Base-by-base conservation (phyloP, 2,113 vertebrate species). In the Cinclus cinclus region DNA sequence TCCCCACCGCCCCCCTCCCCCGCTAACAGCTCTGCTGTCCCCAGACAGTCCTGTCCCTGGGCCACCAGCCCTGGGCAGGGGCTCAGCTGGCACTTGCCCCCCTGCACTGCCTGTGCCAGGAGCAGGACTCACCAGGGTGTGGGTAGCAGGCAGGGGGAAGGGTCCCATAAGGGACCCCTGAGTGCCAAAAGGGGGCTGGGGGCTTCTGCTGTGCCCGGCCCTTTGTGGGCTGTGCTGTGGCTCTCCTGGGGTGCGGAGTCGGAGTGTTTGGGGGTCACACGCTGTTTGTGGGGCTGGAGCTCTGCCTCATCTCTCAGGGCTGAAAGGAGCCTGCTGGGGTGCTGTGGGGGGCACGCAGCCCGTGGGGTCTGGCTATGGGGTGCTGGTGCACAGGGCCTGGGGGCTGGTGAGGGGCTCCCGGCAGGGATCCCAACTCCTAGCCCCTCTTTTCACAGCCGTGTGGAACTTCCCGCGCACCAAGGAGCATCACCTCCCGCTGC, bases 401-500 rank as follows among this genome's bases (percentile, higher is more conserved):
- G 6, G 31, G 31, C 33, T 64, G 59, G 11, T 25, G 20, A 8
- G 68, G 63, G 39, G 31, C 8, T 49, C 35, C 1, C 1, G 41
- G 46, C 9, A 62, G 56, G 31, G 46, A 35, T 6, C 47, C 62
- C 31, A 8, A 2, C 52, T n/a, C 52, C 19, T 5, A 1, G 39
- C 27, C 35, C 10, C 21, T 85, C 39, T 86, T 39, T 41, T 79
- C 7, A 0, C 92, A 97, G 97, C 94, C 0, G 79, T 97, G 84
- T 97, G 95, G 95, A 97, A 97, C 94, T 97, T 97, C 68, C 56
- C 63, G 0, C 18, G 92, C 58, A 96, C 93, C 63, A 78, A 82
- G 2, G 95, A 97, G 63, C 95, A 97, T 71, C 96, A 97, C 84
- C 95, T 97, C 9, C 89, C 96, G 1, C 96, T 97, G 80, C 92